Evolutionary conservation across 2,113 vertebrate genomes (phyloP).

Genomic region (Sterna hirundo): DNA sequence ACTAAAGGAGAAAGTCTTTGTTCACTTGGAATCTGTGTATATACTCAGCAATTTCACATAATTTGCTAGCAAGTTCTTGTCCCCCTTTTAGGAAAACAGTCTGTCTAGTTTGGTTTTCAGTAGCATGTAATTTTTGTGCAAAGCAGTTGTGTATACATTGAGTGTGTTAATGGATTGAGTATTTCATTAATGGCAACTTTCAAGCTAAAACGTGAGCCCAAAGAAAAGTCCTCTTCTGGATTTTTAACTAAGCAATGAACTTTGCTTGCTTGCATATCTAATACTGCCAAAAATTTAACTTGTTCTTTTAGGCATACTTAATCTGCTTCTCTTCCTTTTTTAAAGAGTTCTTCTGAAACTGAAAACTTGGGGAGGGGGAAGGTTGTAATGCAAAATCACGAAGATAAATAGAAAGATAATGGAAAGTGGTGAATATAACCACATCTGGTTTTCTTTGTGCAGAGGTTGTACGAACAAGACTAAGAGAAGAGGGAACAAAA

Average conservation of each 20-base stretch:
- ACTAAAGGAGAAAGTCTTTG: background rate
- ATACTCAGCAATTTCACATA: background rate
- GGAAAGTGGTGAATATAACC: background rate
- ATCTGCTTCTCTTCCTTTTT: background rate
- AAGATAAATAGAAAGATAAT: background rate
- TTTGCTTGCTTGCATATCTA: background rate
- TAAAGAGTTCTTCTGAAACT: background rate
- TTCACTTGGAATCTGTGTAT: background rate
- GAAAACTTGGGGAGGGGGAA: background rate
- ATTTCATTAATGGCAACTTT: background rate
- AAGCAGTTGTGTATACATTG: background rate
- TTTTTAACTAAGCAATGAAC: background rate
- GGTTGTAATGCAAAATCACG: background rate
- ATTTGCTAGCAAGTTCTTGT: background rate
- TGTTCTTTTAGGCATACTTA: background rate
- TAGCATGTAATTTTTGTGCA: background rate
- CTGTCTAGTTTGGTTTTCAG: background rate
- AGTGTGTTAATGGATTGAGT: background rate
- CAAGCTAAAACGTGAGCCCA: background rate
- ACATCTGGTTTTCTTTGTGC: slow-evolving; percentile 43
- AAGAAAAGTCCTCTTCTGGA: background rate
- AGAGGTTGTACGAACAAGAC: slow-evolving; percentile 97
- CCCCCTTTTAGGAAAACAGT: background rate
- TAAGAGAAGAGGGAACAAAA: slow-evolving; percentile 98
- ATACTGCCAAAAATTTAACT: background rate